Conservation (phyloP, 2,797 vertebrate genomes). For the Gallinago nigripennis region DNA sequence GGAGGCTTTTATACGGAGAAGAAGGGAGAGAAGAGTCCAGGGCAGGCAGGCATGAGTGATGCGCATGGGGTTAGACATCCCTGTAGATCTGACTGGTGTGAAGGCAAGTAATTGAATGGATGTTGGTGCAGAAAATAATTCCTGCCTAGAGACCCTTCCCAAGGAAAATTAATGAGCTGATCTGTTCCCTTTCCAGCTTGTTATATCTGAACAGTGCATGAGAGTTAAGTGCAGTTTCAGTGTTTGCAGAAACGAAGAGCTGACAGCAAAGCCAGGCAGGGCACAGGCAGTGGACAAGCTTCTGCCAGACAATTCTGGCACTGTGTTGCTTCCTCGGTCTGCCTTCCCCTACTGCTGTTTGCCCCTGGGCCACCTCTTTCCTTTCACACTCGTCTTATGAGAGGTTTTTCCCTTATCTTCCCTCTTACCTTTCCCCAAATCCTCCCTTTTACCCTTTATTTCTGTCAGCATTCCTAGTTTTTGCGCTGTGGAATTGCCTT, state of each 20-base stretch:
- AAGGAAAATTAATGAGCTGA: constrained; percentile 32
- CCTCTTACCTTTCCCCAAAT: neutral
- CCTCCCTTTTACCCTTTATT: neutral
- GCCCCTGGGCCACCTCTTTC: neutral
- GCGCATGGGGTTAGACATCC: constrained; percentile 47
- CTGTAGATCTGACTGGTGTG: constrained; percentile 60
- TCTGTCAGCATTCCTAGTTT: neutral
- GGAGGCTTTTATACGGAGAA: constrained; percentile 32
- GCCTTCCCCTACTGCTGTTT: neutral
- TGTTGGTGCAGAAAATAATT: constrained; percentile 58
- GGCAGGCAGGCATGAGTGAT: constrained; percentile 61
- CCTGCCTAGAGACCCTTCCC: constrained; percentile 45
- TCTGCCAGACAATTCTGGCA: neutral
- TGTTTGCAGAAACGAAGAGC: constrained; percentile 29
- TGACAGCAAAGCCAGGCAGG: constrained; percentile 12
- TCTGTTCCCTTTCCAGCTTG: constrained; percentile 44
- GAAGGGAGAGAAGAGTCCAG: constrained; percentile 23
- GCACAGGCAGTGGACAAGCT: constrained; percentile 1
- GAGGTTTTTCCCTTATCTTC: neutral
- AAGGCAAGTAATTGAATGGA: constrained; percentile 64
- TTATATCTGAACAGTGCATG: constrained; percentile 11
- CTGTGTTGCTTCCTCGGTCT: neutral
- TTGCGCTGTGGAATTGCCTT: neutral
- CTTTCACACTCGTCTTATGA: neutral
- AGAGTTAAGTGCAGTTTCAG: constrained; percentile 41